These are phyloP conservation scores for Philereme vetulata DNA, from an alignment of 2,888 invertebrate genomes.

Conservation along the genomic window DNA sequence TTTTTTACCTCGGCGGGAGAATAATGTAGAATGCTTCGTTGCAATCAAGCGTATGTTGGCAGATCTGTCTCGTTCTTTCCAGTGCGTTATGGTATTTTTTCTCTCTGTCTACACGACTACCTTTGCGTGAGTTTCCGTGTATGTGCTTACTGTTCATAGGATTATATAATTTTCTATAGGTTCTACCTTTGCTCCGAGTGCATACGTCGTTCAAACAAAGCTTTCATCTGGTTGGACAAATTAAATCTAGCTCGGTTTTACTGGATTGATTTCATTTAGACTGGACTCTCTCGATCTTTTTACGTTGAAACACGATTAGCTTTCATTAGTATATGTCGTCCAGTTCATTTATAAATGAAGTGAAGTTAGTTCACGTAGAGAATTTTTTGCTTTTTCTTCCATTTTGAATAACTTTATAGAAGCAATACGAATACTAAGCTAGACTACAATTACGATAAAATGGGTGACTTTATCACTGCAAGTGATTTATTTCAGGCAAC, in stretches of 20 bases:
- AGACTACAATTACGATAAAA: too few relatives aligned
- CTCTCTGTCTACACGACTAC: not conserved
- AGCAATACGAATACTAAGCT: too few relatives aligned
- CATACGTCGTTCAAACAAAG: conserved; percentile 60
- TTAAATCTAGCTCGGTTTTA: conserved; percentile 51
- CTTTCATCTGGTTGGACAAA: conserved; percentile 59
- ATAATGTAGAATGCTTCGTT: conserved; percentile 14
- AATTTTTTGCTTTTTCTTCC: not conserved
- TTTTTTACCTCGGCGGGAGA: conserved; percentile 46
- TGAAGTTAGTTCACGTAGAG: not conserved
- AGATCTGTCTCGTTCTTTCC: not conserved
- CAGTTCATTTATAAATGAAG: conserved; percentile 2
- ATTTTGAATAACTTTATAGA: too few relatives aligned
- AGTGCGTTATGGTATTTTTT: not conserved
- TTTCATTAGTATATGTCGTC: conserved; percentile 2
- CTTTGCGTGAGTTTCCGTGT: not conserved
- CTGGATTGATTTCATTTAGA: conserved; percentile 25
- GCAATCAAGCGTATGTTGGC: not conserved
- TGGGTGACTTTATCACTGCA: too few relatives aligned
- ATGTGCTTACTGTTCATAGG: conserved; percentile 1
- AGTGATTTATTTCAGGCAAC: too few relatives aligned
- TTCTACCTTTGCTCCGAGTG: conserved; percentile 41
- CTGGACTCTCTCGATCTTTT: conserved; percentile 17
- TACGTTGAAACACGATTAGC: conserved; percentile 17
- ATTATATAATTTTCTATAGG: conserved; percentile 2